Evolutionary conservation across 2,797 vertebrate genomes (phyloP).

Genomic region (Malurus splendens): DNA sequence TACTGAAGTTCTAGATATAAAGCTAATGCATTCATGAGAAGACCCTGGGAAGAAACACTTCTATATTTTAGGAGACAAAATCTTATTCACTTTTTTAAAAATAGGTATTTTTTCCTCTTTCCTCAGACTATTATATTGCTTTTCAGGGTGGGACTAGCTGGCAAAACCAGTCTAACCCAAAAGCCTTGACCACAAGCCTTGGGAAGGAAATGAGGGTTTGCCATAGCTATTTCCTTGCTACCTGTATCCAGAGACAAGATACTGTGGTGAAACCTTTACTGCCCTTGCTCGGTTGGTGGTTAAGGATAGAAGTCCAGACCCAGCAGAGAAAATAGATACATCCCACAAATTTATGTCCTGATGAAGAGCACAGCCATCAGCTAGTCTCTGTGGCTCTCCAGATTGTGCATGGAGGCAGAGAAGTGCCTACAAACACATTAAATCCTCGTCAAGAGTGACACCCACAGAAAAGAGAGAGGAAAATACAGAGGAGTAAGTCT

Average conservation of each 20-base stretch:
- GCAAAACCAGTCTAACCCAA: background rate
- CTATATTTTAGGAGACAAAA: background rate
- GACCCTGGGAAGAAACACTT: background rate
- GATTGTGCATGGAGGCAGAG: background rate
- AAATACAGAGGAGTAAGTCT: background rate
- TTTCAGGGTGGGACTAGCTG: background rate
- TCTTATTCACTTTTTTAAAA: background rate
- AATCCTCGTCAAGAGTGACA: background rate
- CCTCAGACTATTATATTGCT: background rate
- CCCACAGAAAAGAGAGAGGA: background rate
- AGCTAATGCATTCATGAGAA: background rate
- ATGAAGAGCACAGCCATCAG: background rate
- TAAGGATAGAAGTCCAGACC: background rate
- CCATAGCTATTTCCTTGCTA: background rate
- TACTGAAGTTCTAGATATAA: background rate
- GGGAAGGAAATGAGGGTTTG: background rate
- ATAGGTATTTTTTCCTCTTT: background rate
- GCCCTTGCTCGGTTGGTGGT: fast-evolving
- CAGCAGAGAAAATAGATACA: background rate
- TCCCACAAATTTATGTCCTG: background rate
- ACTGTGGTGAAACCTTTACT: background rate
- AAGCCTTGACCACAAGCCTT: background rate
- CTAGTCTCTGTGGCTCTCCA: background rate
- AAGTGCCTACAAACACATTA: background rate
- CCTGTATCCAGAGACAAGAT: background rate